Evolutionary conservation across 2,888 invertebrate species (phyloP), one percentile per base, ranked within the genome.

Genomic region (Brassicogethes aeneus): DNA sequence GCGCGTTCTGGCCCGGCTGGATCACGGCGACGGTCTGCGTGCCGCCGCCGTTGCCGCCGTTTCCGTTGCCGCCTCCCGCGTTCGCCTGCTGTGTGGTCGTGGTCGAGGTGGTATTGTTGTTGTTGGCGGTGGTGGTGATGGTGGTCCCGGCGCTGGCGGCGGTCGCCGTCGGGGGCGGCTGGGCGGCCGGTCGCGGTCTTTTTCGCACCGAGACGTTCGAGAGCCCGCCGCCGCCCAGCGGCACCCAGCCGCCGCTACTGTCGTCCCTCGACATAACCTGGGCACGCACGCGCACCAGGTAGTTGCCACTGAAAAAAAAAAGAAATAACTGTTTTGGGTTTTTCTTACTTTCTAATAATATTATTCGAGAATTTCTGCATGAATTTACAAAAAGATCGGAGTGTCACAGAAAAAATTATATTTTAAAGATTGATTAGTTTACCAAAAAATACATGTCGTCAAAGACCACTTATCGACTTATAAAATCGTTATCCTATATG

Each of bases 211-310:
- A 88, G 59, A 95, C 93, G 71, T 90, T 87, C 61, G 93, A 91
- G 56, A 95, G 80, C 53, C 94, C 94, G 57, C 94, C 94, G 59
- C 92, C 92, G 52, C 87, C 89, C 67, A 93, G 76, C 62, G 93
- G 92, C 66, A 90, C 83, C 94, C 94, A 95, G 56, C 94, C 93
- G 53, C 92, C 94, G 52, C 90, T 89, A 71, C 88, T 91, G 71
- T 95, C 96, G 80, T 96, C 95, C 69, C 95, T 81, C 66, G 88
- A 90, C 95, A 96, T 96, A 75, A 95, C 95, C 83, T 95, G 95
- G 74, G 95, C 95, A 67, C 92, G 87, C 69, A 96, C 94, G 72
- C 89, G 90, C 78, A 95, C 94, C 83, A 94, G 76, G 74, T 83
- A 85, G 76, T 82, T 75, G 68, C 76, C 86, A 84, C 90, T 90